These are phyloP conservation scores for Brachionus manjavacas DNA, from an alignment of 1,140 invertebrate genomes.

Conservation along the genomic window DNA sequence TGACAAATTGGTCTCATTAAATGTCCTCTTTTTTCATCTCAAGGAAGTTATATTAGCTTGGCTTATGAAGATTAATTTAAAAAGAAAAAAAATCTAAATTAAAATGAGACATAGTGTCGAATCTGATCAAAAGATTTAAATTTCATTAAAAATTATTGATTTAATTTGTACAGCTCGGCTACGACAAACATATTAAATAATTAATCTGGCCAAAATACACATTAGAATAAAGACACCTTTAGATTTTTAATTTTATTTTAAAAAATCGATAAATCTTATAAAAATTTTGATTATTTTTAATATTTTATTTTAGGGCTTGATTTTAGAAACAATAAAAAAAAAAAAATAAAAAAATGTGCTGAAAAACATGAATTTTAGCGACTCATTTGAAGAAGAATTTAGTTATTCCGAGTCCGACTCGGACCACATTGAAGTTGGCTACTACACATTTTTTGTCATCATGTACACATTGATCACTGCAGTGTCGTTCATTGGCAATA, in stretches of 20 bases:
- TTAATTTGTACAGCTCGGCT: neutral
- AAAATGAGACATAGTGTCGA: neutral
- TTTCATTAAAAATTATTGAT: neutral
- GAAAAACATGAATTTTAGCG: neutral
- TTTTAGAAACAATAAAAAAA: no score
- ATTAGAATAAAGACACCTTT: neutral
- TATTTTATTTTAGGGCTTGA: neutral
- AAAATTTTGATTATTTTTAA: neutral
- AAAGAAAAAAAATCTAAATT: neutral
- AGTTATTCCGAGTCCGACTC: neutral
- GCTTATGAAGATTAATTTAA: neutral
- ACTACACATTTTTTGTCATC: conserved; percentile 8
- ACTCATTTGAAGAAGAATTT: neutral
- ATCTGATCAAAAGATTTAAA: neutral
- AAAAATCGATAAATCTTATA: neutral
- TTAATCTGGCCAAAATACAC: neutral
- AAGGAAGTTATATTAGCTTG: neutral
- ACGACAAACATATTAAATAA: neutral
- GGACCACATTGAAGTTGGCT: neutral
- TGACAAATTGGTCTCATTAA: no score
- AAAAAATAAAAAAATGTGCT: neutral
- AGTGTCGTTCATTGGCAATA: neutral
- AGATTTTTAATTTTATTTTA: neutral
- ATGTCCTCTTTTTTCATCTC: no score
- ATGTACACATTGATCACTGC: conserved; percentile 1